Conservation (phyloP, 2,888 invertebrate species). For the Clistopyga incitator region DNA sequence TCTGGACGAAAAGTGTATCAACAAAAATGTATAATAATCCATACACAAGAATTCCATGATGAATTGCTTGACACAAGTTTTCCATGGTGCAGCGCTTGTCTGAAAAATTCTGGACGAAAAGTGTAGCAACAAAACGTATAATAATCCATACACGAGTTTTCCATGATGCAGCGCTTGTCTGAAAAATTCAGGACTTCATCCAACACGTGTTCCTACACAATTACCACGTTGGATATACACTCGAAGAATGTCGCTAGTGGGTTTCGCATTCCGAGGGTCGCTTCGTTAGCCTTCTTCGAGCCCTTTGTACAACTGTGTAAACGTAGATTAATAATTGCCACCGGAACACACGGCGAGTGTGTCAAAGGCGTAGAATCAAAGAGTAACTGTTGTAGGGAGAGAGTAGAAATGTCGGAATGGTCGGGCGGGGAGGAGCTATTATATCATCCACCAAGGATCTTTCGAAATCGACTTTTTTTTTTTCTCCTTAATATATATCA, state of each 20-base stretch:
- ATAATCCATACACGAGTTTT: too few species aligned
- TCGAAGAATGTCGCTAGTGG: not conserved
- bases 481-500: not conserved
- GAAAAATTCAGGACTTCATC: not conserved
- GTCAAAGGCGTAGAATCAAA: conserved; percentile 45
- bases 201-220: conserved; percentile 31
- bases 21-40: too few species aligned
- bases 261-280: conserved; percentile 31
- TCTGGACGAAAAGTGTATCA: too few species aligned
- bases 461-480: conserved; percentile 12
- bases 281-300: conserved; percentile 50
- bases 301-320: conserved; percentile 53
- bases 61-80: too few species aligned
- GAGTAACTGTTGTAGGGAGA: conserved; percentile 14
- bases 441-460: conserved; percentile 23
- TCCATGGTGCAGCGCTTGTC: too few species aligned
- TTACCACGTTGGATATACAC: not conserved
- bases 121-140: too few species aligned
- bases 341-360: conserved; percentile 26
- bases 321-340: conserved; percentile 54
- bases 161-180: not conserved
- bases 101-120: too few species aligned
- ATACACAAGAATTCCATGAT: too few species aligned
- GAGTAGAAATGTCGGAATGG: not conserved
- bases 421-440: not conserved